Evolutionary conservation across 2,797 vertebrate genomes (phyloP), one percentile per base, ranked within the genome.

Genomic region (Heteromormyrus szaboi): DNA sequence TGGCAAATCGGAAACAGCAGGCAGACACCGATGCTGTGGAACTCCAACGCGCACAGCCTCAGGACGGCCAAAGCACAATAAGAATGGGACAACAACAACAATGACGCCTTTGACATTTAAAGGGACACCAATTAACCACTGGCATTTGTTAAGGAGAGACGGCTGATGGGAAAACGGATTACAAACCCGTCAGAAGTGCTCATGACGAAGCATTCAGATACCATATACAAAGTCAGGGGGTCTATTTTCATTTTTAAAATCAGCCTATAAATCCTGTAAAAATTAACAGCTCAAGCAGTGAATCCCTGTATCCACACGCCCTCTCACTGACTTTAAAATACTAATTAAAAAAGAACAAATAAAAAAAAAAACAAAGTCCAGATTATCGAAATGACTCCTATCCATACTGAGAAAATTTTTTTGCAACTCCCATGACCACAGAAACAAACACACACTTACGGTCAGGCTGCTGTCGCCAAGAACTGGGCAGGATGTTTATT

Each of bases 61-160:
- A 29, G 62, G 22, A 68, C 62, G 33, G 62, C 11, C 65, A 29
- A 25, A 37, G 29, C 65, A 72, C 65, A 68, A 22, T 22, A 72
- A 72, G 29, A 72, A 72, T 37, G 29, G 12, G 29, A 59, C 1
- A 22, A 59, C n/a, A 37, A 17, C 14, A 53, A 17, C 12, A 8
- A 62, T 11, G 65, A 72, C 29, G 11, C 22, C n/a, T 12, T 4
- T 37, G 65, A 72, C 65, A 72, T 72, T 72, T 72, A 37, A n/a
- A 76, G 84, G 54, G 22, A 87, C 85, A 89, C 48, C 44, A 46
- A 22, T 79, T 87, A 0, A 76, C 53, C 59, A 90, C 46, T 29
- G 48, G n/a, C 94, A 94, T 94, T 93, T 95, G 91, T 92, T 84
- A 85, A 84, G 17, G n/a, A 90, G 89, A 89, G 91, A 91, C 1